Percentiles rank a stretch among this genome's conserved stretches.
phyloP scores from a whole-genome alignment of 2,113 vertebrate genomes.

The Vulpes lagopus region DNA sequence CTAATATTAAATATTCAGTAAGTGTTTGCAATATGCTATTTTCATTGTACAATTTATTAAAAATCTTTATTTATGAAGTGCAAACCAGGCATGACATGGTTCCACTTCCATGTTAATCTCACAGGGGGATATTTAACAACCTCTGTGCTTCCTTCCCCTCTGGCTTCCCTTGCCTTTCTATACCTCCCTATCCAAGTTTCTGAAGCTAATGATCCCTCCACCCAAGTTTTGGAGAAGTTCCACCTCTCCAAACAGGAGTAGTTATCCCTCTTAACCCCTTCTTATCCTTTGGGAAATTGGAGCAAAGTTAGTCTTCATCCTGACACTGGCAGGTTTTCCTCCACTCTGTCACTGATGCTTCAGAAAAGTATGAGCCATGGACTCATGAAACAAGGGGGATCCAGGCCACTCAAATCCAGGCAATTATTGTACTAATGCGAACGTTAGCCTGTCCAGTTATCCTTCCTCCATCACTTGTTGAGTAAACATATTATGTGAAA shows the following conservation, averaged over 20 bases:
- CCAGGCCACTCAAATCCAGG: background rate
- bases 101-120: background rate
- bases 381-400: background rate
- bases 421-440: background rate
- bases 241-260: background rate
- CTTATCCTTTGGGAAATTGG: background rate
- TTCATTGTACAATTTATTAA: background rate
- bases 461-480: background rate
- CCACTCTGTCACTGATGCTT: background rate
- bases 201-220: background rate
- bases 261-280: background rate
- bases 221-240: background rate
- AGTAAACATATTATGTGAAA: background rate
- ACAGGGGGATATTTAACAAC: background rate
- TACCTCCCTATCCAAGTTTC: background rate
- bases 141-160: accelerated
- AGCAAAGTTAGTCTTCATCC: background rate
- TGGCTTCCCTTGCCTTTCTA: background rate
- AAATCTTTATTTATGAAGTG: background rate
- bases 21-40: background rate
- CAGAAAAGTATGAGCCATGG: background rate
- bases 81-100: background rate
- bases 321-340: background rate
- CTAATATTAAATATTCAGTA: background rate
- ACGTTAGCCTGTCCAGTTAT: background rate